Evolutionary conservation across 2,113 vertebrate genomes (phyloP), one percentile per base, ranked within the genome.

Genomic region (Chauna torquata): DNA sequence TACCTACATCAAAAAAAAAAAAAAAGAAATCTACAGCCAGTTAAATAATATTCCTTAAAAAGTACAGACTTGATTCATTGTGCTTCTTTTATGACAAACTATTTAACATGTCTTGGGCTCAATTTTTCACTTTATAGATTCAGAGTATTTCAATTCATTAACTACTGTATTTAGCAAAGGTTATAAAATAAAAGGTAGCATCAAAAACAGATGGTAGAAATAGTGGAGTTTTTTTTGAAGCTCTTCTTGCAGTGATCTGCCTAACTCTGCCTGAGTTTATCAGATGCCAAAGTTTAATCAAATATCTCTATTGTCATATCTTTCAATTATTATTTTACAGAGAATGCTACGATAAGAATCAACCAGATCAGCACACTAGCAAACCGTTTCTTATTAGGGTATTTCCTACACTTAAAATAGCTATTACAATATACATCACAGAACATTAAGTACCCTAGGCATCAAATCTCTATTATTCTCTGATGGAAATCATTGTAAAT

Each of bases 371-470:
- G 86, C 91, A 91, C 24, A 28, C 8, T 6, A 45, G 66, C 54
- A 90, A 95, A 66, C 70, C 70, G 52, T 71, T 90, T 95, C 93
- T 85, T 95, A 76, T 80, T 85, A 79, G 88, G 84, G 95, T 97
- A 97, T 96, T 97, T 97, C 92, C 94, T 94, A 70, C 70, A 54
- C 81, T 91, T 91, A 79, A 95, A 90, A 92, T 85, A 95, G 58
- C 65, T 89, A 80, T 89, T 82, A 87, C 36, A 94, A 54, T 66
- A 89, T 24, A 91, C 91, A 94, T 50, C 84, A 87, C 28, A 91
- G 83, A 92, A 84, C 86, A 75, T 49, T 84, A 82, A 86, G 77
- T 86, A 96, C 77, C 70, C 27, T 49, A 68, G 64, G 88, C 82
- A 94, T 62, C 71, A 72, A 78, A 70, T 44, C 57, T 94, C 32